Evolutionary conservation across 1,140 invertebrate species (phyloP).

Genomic region (Drosophila parabipectinata): DNA sequence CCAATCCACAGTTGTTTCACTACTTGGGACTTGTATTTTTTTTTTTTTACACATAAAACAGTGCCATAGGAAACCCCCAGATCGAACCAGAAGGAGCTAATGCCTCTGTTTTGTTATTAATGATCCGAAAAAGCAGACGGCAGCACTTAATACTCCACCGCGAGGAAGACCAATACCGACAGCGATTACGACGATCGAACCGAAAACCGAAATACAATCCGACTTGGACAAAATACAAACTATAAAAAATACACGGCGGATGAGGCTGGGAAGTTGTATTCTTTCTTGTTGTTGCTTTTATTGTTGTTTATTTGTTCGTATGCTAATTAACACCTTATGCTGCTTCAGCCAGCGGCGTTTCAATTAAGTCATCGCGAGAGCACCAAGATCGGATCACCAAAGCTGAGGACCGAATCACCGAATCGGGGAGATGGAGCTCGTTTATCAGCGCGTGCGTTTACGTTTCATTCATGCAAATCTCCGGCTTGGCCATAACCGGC

Average conservation of each 20-base stretch:
- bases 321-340: slow-evolving; percentile 80
- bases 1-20: slow-evolving; percentile 1
- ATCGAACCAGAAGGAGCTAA: slow-evolving; percentile 1
- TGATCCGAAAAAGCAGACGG: slow-evolving; percentile 63
- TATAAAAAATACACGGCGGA: slow-evolving; percentile 24
- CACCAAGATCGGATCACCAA: slow-evolving; percentile 52
- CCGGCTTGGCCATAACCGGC: slow-evolving; percentile 43
- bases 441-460: slow-evolving; percentile 69
- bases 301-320: slow-evolving; percentile 63
- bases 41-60: slow-evolving; percentile 42
- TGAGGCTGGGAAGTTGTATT: neutral
- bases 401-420: neutral
- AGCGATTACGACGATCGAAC: neutral
- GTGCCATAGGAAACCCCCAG: slow-evolving; percentile 31
- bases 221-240: slow-evolving; percentile 9
- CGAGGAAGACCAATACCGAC: slow-evolving; percentile 1
- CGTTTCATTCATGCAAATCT: slow-evolving; percentile 79
- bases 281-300: slow-evolving; percentile 10
- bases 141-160: slow-evolving; percentile 29
- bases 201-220: slow-evolving; percentile 3
- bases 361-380: slow-evolving; percentile 73
- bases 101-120: slow-evolving; percentile 53
- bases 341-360: slow-evolving; percentile 56
- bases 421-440: neutral
- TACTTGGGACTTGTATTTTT: slow-evolving; percentile 2